Evolutionary conservation across 23 tunicate species (phyloP), one percentile per base, ranked within the genome.

Genomic region (Halocynthia aurantium): DNA sequence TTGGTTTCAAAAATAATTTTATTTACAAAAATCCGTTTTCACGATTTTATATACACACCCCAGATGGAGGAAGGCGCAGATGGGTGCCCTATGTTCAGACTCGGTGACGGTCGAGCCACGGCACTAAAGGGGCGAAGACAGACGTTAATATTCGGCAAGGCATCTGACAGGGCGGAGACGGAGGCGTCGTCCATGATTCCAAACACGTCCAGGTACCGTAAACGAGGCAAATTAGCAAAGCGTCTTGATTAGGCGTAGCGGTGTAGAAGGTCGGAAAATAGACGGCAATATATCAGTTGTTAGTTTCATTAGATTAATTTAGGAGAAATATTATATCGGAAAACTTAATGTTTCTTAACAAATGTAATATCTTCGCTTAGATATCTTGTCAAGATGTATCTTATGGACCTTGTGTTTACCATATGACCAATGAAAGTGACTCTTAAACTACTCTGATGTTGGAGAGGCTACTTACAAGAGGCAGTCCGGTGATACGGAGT

Each of bases 111-210:
- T 61, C 98, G 81, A 7, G 98, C 85, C 15, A 92, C 74, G 58
- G 92, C 81, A 83, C 92, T 92, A 69, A 86, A 92, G 13, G 92
- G 92, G 10, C 88, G 84, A 74, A 86, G 52, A 53, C 92, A 79
- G 17, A 92, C 98, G 20, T 84, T 71, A 8, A 92, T 85, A 6
- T 84, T 50, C 18, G 92, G 87, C 13, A 92, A 40, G 5, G 90
- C 92, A 22, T 86, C 75, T 5, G 92, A 81, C 66, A 92, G 66
- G 9, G 80, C 78, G 0, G 75, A 72, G 44, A 86, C 81, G 22
- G 98, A 92, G 7, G 77, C 78, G 57, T 92, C 92, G 54, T 92
- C 98, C 90, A 92, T 81, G 12, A 92, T 84, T 22, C 98, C 98
- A 74, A 92, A 92, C 64, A 92, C 92, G 70, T 92, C 88, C 71